Evolutionary conservation across 1,140 invertebrate species (phyloP).

Genomic region (Scaptomyza hsui): DNA sequence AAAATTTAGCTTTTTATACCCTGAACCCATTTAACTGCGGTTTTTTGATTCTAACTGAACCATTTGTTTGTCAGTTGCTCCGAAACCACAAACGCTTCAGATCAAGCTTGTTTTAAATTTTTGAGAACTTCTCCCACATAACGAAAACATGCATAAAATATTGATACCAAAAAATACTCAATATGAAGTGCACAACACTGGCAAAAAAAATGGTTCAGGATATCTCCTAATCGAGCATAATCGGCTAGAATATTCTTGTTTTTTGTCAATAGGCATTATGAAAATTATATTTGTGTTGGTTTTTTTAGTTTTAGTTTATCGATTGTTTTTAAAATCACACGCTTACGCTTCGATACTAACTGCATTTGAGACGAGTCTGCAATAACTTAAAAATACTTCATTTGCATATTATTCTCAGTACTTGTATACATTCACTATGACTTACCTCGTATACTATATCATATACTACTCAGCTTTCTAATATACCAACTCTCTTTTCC

Average conservation of each 20-base stretch:
- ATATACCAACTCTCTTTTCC: constrained; percentile 38
- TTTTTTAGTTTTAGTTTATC: constrained; percentile 35
- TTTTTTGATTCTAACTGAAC: no score
- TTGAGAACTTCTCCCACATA: no score
- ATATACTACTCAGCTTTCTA: constrained; percentile 27
- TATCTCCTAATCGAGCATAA: no score
- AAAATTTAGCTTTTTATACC: neutral
- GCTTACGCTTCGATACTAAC: constrained; percentile 75
- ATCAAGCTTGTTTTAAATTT: no score
- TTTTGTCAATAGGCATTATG: neutral
- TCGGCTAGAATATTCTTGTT: neutral
- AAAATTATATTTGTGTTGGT: no score
- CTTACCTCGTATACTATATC: constrained; percentile 17
- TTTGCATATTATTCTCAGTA: constrained; percentile 52
- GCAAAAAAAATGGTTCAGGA: no score
- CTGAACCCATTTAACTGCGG: no score
- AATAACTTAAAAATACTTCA: constrained; percentile 40
- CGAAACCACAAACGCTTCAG: no score
- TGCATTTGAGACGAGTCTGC: constrained; percentile 69
- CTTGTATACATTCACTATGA: constrained; percentile 6
- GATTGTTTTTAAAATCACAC: constrained; percentile 59
- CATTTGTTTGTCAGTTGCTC: no score
- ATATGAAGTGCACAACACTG: no score
- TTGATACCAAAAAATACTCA: no score
- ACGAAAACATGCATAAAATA: no score